These are phyloP conservation scores for Lota lota DNA, from an alignment of 2,113 vertebrate genomes.

Conservation along the genomic window DNA sequence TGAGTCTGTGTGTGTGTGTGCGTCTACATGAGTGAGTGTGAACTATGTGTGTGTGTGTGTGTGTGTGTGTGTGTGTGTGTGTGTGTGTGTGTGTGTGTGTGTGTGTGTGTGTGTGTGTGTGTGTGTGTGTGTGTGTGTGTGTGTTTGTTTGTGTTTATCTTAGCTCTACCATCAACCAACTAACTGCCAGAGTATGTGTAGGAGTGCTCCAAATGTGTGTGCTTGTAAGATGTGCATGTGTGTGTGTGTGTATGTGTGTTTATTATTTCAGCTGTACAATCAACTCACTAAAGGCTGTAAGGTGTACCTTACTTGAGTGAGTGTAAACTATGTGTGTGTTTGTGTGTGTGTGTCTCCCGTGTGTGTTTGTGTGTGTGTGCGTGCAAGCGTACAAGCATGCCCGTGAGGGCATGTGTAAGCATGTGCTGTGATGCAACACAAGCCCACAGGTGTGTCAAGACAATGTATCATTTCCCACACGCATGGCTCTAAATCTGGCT, in stretches of 20 bases:
- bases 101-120: neutral
- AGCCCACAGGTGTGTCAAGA: neutral
- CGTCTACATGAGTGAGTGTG: neutral
- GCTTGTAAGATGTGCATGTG: too few species aligned
- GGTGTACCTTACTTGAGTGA: too few species aligned
- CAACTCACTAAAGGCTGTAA: too few species aligned
- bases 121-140: neutral
- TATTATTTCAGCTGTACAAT: too few species aligned
- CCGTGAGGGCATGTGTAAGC: neutral
- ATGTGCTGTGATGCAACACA: neutral
- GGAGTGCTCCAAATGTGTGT: too few species aligned
- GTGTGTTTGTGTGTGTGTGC: neutral
- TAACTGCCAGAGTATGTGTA: too few species aligned
- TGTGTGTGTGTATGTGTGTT: too few species aligned
- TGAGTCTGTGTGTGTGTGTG: constrained; percentile 1
- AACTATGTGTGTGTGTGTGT: neutral
- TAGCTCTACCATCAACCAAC: too few species aligned
- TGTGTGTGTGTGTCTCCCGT: too few species aligned
- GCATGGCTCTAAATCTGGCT: neutral
- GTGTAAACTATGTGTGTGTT: too few species aligned
- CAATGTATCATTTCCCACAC: neutral
- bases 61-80: neutral
- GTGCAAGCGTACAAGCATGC: neutral
- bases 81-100: neutral
- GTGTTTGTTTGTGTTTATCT: too few species aligned